Base-by-base conservation (phyloP, 2,797 vertebrate genomes). In the Yasuhikotakia modesta region DNA sequence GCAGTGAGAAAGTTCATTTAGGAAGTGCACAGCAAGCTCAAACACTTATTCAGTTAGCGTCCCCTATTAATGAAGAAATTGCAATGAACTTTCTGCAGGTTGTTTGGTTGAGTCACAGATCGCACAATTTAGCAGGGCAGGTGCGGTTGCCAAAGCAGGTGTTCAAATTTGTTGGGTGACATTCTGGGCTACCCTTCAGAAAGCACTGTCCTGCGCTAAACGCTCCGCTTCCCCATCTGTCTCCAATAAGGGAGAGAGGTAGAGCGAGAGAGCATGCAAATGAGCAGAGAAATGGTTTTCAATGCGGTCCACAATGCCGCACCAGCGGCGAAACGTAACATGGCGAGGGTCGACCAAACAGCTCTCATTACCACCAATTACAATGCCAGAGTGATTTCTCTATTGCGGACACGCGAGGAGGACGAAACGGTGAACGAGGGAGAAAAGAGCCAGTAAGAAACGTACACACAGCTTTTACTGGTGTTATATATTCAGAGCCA, bases 331-430 rank as follows among this genome's bases (percentile, higher is more conserved):
- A 74, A 79, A 67, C 67, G 72, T 55, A 77, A 81, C 72, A 83
- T 21, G 58, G 67, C 24, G 43, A 69, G 67, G 81, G 82, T 83
- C 82, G 82, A 77, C 80, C 65, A 78, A 83, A 76, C 35, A 39
- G 58, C 79, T 66, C 64, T 63, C 72, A 81, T 83, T 74, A 73
- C 76, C 60, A 19, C 73, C 82, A 82, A 79, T 88, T 86, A 81
- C 67, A 43, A 68, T 50, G 73, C 45, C 76, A 68, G 76, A 82
- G 82, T 80, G 80, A 83, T 84, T 81, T 74, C 61, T 85, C 57
- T 68, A 21, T 83, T 80, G 70, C 6, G 21, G 65, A 76, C 72
- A 79, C 45, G 65, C 39, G 70, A 79, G 45, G 75, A 75, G 70
- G 35, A 79, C 60, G 8, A 39, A 39, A 6, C 7, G 78, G 71